Evolutionary conservation across 2,888 invertebrate species (phyloP), one percentile per base, ranked within the genome.

Genomic region (Temnothorax unifasciatus): DNA sequence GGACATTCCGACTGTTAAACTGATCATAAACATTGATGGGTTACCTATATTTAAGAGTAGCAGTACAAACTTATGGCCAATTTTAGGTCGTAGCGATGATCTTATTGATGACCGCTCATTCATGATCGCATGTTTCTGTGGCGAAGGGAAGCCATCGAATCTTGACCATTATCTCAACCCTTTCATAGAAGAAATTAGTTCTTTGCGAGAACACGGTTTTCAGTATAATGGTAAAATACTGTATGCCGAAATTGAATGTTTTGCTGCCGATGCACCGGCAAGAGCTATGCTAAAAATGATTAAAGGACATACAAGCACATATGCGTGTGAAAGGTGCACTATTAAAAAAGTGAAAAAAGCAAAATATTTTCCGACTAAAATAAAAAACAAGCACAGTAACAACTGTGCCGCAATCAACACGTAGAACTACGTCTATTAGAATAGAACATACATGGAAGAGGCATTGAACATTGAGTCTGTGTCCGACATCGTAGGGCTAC

Each of bases 241-340:
- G 18, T 38, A 63, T 38, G n/a, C 11, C 18, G 63, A 63, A 63
- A 63, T 63, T 63, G 38, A 63, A 63, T 63, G 63, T 63, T 38
- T 63, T 63, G 1, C 63, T 34, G n/a, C 63, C 34, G 63, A 63
- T 38, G 34, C 63, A 63, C 63, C 63, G 18, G 63, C 63, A 63
- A 63, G 38, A 63, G 63, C 63, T 34, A 63, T 63, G 63, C n/a
- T 63, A 63, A 63, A 63, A n/a, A 63, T 63, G 63, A 63, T 63
- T 9, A 63, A 63, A 63, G 11, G 38, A 4, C 38, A 63, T 38
- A 38, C 63, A 63, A 63, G 63, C 9, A 11, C 11, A 34, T 63
- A 63, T 34, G 63, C 34, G 18, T 63, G 63, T 38, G 5, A 63
- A 63, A 63, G 34, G 11, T 63, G 38, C 18, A 63, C 63, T 34